Percentiles rank a stretch among this genome's conserved stretches.
These are phyloP conservation scores for Xanthorhoe designata DNA, from an alignment of 2,888 invertebrate genomes.

Conservation along the genomic window DNA sequence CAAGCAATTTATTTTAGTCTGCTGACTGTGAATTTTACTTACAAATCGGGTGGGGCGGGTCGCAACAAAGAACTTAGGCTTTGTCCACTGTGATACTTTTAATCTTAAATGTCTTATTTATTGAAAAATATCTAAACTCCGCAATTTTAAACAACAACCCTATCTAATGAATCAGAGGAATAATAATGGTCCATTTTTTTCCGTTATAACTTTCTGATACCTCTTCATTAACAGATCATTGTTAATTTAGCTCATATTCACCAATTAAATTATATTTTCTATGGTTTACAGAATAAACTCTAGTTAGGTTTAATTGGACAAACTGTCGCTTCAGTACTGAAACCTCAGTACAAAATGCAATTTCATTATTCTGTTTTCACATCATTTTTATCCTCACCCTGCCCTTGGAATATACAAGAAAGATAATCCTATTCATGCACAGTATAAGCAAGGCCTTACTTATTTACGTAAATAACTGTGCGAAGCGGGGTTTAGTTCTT, in stretches of 20 bases:
- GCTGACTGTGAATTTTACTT: conserved; percentile 68
- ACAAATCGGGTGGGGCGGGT: conserved; percentile 57
- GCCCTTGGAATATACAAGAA: background rate
- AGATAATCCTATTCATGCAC: background rate
- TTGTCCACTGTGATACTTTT: conserved; percentile 14
- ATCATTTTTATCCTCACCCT: background rate
- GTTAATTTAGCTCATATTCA: too few relatives aligned
- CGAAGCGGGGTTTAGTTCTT: conserved; percentile 25
- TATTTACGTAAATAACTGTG: conserved; percentile 35
- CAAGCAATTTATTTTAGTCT: conserved; percentile 72
- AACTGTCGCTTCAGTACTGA: too few relatives aligned
- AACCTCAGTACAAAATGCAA: too few relatives aligned
- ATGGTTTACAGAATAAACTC: too few relatives aligned
- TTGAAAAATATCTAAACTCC: background rate
- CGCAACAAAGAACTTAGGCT: conserved; percentile 32
- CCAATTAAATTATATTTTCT: too few relatives aligned
- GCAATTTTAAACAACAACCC: too few relatives aligned
- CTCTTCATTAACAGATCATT: too few relatives aligned
- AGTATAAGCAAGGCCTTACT: conserved; percentile 15
- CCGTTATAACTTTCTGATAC: too few relatives aligned
- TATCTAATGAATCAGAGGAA: too few relatives aligned
- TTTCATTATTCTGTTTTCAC: background rate
- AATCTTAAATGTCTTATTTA: background rate
- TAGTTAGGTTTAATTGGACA: too few relatives aligned
- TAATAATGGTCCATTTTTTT: too few relatives aligned